phyloP scores from a whole-genome alignment of 2,888 invertebrate genomes.

The Apotomis turbidana region DNA sequence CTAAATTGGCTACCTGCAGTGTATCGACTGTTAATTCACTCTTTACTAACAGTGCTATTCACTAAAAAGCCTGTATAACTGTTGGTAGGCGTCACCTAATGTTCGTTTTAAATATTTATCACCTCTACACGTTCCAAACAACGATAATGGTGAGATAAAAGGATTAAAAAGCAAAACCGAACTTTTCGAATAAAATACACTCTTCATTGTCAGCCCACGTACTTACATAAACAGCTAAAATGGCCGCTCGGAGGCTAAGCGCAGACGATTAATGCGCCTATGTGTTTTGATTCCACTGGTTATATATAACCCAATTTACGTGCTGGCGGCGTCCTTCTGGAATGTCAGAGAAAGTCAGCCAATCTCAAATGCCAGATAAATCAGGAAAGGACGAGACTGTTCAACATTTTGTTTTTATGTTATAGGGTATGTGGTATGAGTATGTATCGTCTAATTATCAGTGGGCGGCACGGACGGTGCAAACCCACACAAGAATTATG shows the following conservation, averaged over 20 bases:
- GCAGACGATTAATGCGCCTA: constrained; percentile 20
- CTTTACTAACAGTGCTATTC: too few species aligned
- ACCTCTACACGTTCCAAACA: not conserved
- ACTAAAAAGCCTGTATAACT: too few species aligned
- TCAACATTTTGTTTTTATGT: too few species aligned
- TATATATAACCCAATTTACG: not conserved
- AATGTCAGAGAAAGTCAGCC: not conserved
- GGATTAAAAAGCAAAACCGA: constrained; percentile 2
- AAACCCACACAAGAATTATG: too few species aligned
- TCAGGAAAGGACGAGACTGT: too few species aligned
- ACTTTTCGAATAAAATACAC: not conserved
- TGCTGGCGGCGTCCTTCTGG: not conserved
- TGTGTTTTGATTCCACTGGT: constrained; percentile 24
- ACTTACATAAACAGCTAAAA: constrained; percentile 25
- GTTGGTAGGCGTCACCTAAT: too few species aligned
- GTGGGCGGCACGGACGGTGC: too few species aligned
- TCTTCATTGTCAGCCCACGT: constrained; percentile 27
- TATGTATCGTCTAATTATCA: too few species aligned
- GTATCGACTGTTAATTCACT: too few species aligned
- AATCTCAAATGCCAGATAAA: not conserved
- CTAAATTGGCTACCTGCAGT: too few species aligned
- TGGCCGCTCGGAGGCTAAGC: constrained; percentile 8
- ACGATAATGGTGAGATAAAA: not conserved
- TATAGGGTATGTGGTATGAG: too few species aligned
- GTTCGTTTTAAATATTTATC: not conserved